Evolutionary conservation across 2,888 invertebrate genomes (phyloP), one percentile per base, ranked within the genome.

Genomic region (Oscheius sp.): DNA sequence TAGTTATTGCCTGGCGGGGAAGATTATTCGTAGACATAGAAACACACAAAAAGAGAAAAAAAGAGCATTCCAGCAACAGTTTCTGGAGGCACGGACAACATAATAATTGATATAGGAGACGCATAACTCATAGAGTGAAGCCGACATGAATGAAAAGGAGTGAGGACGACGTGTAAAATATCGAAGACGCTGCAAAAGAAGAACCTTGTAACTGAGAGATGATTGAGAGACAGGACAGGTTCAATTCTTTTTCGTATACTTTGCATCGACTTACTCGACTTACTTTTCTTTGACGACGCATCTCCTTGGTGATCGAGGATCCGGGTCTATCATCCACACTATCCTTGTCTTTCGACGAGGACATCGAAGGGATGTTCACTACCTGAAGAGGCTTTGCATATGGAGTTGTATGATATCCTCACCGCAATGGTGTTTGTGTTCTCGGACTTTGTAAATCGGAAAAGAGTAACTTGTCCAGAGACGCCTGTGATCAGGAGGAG

Each of bases 361-460:
- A 10, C 76, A 70, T 63, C 11, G 70, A 57, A 10, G 80, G 80
- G 55, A 82, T 80, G 62, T 74, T 50, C 29, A 75, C 75, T 9
- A 72, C 70, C 66, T 63, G 59, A 10, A 42, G 90, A 10, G 47
- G 33, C 33, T 53, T 53, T 7, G 48, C 2, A 33, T 11, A 21
- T 21, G 58, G 2, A 35, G n/a, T 7, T n/a, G 66, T 10, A 66
- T n/a, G 32, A 2, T 29, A 50, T 13, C 21, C 42, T 32, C 42
- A 94, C 94, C 89, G 93, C 92, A 73, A 94, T 93, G 71, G 91
- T 91, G 58, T 89, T 82, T 13, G 92, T 93, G 85, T 93, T 93
- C 90, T 99, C 98, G 79, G 93, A 92, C 91, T 96, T 96, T 89
- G 94, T 94, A 92, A 96, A 99, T 90, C 95, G 94, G 92, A 96